phyloP scores from a whole-genome alignment of 1,140 invertebrate genomes.

The Andricus grossulariae region DNA sequence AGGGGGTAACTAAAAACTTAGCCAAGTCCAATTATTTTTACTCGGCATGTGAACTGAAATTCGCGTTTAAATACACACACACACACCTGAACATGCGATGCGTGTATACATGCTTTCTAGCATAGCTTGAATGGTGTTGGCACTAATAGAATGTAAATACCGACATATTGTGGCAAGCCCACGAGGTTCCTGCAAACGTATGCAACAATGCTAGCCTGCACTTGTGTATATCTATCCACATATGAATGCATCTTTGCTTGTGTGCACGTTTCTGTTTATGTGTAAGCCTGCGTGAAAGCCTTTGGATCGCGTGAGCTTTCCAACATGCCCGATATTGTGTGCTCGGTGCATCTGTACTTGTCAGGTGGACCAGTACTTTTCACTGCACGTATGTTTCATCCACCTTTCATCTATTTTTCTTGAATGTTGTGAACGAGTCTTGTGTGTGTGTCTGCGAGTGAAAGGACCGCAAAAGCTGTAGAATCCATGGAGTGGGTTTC shows the following conservation, averaged over 20 bases:
- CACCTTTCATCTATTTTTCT: no score
- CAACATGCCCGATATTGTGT: no score
- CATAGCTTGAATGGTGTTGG: not conserved
- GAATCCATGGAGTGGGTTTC: conserved; percentile 39
- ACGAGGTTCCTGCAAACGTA: not conserved
- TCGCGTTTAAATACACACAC: not conserved
- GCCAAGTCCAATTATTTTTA: no score
- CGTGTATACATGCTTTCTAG: not conserved
- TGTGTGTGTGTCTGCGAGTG: not conserved
- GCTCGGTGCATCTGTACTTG: no score
- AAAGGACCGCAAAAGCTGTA: not conserved
- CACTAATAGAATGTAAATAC: conserved; percentile 17
- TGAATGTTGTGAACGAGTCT: no score
- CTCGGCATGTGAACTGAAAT: no score
- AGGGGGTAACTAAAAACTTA: no score
- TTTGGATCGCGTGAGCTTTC: no score
- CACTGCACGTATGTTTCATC: no score
- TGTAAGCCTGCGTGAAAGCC: no score
- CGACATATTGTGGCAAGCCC: not conserved
- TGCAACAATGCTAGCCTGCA: not conserved
- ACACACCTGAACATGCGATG: not conserved
- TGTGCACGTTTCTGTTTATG: no score
- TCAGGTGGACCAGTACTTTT: no score
- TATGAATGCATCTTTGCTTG: not conserved
- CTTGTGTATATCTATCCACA: not conserved